These are phyloP conservation scores for Bhutanitis thaidina DNA, from an alignment of 2,888 invertebrate species.

Conservation along the genomic window DNA sequence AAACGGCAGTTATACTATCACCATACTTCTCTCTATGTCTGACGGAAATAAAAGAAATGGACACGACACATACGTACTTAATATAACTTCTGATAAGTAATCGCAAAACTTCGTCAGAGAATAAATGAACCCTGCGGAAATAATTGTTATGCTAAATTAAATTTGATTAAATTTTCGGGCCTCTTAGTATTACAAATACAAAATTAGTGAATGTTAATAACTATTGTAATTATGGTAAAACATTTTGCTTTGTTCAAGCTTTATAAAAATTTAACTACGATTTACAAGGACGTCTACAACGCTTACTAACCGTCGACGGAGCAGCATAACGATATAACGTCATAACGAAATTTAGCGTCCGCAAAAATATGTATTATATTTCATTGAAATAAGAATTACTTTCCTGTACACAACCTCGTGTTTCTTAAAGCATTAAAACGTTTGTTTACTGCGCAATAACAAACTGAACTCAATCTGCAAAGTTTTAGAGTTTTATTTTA, in stretches of 20 bases:
- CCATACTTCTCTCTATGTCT: no score
- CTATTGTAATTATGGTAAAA: slow-evolving; percentile 2
- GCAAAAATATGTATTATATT: slow-evolving; percentile 3
- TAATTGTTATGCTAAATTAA: no score
- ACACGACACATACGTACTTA: no score
- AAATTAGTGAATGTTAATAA: not conserved
- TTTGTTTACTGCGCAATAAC: not conserved
- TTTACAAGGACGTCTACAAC: slow-evolving; percentile 17
- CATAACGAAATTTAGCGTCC: not conserved
- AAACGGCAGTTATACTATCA: no score
- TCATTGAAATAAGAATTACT: not conserved
- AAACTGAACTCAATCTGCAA: slow-evolving; percentile 9
- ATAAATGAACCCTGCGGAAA: no score
- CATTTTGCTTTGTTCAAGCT: slow-evolving; percentile 17
- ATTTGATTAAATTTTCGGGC: not conserved
- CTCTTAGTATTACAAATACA: not conserved
- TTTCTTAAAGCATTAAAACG: slow-evolving; percentile 3
- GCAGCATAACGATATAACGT: no score
- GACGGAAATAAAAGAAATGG: no score
- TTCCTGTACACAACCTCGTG: not conserved
- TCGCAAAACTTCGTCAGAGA: no score
- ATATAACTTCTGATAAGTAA: no score
- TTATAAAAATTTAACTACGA: slow-evolving; percentile 11
- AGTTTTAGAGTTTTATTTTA: slow-evolving; percentile 14
- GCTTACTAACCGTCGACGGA: not conserved